Percentiles rank a stretch among this genome's conserved stretches.
These are phyloP conservation scores for Lithophane semibrunnea DNA, from an alignment of 2,888 invertebrate genomes.

Conservation along the genomic window DNA sequence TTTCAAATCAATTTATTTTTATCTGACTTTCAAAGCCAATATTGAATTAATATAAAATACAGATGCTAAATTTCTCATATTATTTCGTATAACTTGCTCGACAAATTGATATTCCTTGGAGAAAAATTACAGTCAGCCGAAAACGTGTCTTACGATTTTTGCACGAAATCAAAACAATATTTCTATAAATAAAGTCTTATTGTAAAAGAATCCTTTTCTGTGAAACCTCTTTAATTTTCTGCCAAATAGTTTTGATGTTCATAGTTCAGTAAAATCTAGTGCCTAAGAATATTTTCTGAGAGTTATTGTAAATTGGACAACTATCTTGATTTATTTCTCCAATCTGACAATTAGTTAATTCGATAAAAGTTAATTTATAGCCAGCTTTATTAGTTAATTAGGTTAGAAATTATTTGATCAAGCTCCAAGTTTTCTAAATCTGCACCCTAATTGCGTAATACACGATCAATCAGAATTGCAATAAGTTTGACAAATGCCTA, in stretches of 20 bases:
- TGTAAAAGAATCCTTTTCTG: constrained; percentile 7
- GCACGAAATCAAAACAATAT: neutral
- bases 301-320: constrained; percentile 36
- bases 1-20: neutral
- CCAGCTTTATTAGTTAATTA: neutral
- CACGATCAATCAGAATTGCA: no score
- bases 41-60: no score
- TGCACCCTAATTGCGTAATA: no score
- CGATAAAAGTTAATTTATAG: neutral
- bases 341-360: constrained; percentile 11
- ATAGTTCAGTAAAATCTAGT: constrained; percentile 6
- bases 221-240: constrained; percentile 29
- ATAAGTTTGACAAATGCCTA: no score
- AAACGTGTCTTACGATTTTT: neutral
- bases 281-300: constrained; percentile 7
- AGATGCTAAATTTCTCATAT: neutral
- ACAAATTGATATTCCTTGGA: constrained; percentile 14
- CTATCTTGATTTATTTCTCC: constrained; percentile 17
- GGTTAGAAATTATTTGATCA: neutral
- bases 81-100: neutral
- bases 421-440: neutral
- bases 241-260: constrained; percentile 26
- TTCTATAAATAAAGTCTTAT: constrained; percentile 6
- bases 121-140: neutral
- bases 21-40: neutral